Base-by-base conservation (phyloP, 2,888 invertebrate genomes). In the Sinotaia quadrata region DNA sequence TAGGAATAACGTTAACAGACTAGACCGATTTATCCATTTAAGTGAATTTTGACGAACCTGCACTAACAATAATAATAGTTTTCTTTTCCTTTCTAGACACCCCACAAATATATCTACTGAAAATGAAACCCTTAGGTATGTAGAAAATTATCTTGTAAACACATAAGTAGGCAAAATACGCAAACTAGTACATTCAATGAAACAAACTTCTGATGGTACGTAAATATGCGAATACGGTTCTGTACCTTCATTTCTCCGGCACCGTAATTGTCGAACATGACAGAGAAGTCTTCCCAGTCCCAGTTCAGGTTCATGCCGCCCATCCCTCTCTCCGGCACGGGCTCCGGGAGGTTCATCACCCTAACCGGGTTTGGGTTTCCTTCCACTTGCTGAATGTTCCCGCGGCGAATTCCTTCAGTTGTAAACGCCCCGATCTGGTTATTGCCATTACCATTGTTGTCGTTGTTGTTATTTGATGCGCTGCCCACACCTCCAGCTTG, bases 231-330 rank as follows among this genome's bases (percentile, higher is more conserved):
- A 41, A 18, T n/a, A 51, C 51, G 12, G 2, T 29, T 2, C 29
- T 1, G 1, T 54, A 83, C 84, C 69, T 87, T 85, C 77, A 81
- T 81, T 69, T 83, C 84, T 3, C 82, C 82, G 52, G 77, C 78
- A 7, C 81, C 80, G 71, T 81, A 83, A 67, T 81, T 79, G 47
- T 83, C 80, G 72, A 83, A 83, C 51, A 79, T 79, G 29, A 83
- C 77, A 21, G 82, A 78, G 72, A 85, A 85, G 62, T 85, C 85
- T 49, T 77, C 79, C 81, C 83, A 83, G 61, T 85, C 84, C 85
- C 85, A 85, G 63, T 47, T 74, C 34, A 76, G 44, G 41, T 70
- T 67, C 52, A 76, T 54, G 33, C 76, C 76, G 7, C 76, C 74
- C 0, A 76, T 36, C 31, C 65, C 59, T 10, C 62, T 44, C 12